Evolutionary conservation across 2,888 invertebrate species (phyloP), one percentile per base, ranked within the genome.

Genomic region (Polydrusus cervinus): DNA sequence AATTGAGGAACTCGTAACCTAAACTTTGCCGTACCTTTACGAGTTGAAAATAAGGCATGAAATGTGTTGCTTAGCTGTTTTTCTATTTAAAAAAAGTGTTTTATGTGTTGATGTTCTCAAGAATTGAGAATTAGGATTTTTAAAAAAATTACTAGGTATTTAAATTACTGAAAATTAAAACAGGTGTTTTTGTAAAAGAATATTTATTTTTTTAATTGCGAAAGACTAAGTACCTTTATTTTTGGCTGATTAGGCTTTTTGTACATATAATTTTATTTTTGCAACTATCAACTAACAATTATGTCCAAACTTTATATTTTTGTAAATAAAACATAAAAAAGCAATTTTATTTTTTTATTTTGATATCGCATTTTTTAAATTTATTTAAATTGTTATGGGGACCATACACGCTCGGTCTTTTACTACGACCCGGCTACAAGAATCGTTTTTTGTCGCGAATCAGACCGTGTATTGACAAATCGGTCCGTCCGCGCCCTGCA

Each of bases 21-120:
- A 57, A 60, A 47, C 43, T 57, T 66, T 60, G 68, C 68, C 68
- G 57, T 68, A 68, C 57, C 47, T 68, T 16, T 47, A 47, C 40
- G 53, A 68, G 68, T 68, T 47, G 57, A 68, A 68, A 68, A 30
- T 68, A 68, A 68, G 30, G 68, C 60, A 68, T 68, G 68, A 68
- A 34, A 68, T 60, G 68, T 60, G 68, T 60, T 60, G 68, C 60
- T 68, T 68, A 68, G 68, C 57, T 68, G 68, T 68, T 68, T 68
- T 68, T 49, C 20, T 67, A 55, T 38, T 67, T 30, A 14, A 64
- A 64, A 51, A 67, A 67, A 67, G 67, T 67, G 67, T 67, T 66
- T 66, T 53, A 66, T 51, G 66, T 66, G 55, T 67, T 55, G 53
- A 34, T 67, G 67, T 53, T 53, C 25, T 43, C 47, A 30, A 47